A percentile compares a stretch with the other conserved stretches of the same genome.
phyloP scores from a whole-genome alignment of 2,113 vertebrate genomes.

The Caranx ignobilis region DNA sequence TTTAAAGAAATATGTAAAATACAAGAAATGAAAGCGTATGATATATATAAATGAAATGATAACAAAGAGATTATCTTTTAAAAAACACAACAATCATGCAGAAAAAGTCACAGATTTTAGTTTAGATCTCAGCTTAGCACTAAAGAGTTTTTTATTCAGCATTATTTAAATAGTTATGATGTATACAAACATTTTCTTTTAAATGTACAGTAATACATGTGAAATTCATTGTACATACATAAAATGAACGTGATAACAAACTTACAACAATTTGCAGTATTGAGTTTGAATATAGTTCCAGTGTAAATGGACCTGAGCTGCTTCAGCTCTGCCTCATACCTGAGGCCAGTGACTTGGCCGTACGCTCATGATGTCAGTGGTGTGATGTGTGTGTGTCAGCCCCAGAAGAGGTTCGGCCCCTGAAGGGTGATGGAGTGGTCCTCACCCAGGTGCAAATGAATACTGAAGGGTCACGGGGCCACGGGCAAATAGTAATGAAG shows the following conservation, averaged over 20 bases:
- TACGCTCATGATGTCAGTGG: constrained; percentile 59
- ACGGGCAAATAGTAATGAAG: constrained; percentile 81
- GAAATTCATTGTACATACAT: not conserved
- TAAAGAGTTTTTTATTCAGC: not conserved
- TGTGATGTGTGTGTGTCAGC: constrained; percentile 62
- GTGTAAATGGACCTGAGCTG: not conserved
- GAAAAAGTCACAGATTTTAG: not conserved
- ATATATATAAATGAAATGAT: too few species aligned
- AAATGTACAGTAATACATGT: not conserved
- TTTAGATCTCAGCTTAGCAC: not conserved
- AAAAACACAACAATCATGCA: not conserved
- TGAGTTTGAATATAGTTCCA: not conserved
- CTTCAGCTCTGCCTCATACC: constrained; percentile 7
- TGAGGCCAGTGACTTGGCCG: constrained; percentile 7
- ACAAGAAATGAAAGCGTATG: too few species aligned
- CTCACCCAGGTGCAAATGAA: constrained; percentile 85
- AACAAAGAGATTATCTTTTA: not conserved
- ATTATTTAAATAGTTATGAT: not conserved
- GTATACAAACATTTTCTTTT: fast-evolving
- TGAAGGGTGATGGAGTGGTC: constrained; percentile 79
- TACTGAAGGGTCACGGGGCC: constrained; percentile 76
- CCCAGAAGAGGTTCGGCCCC: constrained; percentile 36
- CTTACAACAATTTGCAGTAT: not conserved
- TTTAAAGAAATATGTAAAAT: too few species aligned
- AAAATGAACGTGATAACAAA: not conserved